A percentile compares a stretch with the other conserved stretches of the same genome.
Evolutionary conservation across 2,888 invertebrate genomes (phyloP).

Genomic region (Pterostichus madidus): DNA sequence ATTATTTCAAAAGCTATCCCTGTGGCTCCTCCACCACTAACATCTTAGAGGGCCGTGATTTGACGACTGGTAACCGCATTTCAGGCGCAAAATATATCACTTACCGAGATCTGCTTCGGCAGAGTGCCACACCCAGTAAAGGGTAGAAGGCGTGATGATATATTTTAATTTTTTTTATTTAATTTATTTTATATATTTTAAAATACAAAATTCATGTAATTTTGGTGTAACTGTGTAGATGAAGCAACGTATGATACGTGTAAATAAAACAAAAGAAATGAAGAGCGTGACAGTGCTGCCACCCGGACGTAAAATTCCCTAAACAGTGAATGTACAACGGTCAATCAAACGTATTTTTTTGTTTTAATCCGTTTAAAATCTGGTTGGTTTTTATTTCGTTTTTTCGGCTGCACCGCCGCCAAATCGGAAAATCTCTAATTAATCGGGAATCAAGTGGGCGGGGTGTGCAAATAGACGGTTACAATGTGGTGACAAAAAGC

Average conservation of each 20-base stretch:
- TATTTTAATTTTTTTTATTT: too few relatives aligned
- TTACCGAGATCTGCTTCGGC: too few relatives aligned
- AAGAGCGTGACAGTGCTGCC: background rate
- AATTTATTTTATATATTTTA: too few relatives aligned
- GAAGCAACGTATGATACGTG: slow-evolving; percentile 22
- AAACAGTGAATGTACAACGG: slow-evolving; percentile 33
- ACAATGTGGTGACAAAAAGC: slow-evolving; percentile 53
- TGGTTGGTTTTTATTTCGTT: slow-evolving; percentile 52
- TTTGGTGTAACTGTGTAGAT: slow-evolving; percentile 9
- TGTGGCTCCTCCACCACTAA: too few relatives aligned
- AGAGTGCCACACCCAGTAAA: too few relatives aligned
- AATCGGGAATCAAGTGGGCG: slow-evolving; percentile 57
- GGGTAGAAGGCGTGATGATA: too few relatives aligned
- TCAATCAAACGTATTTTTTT: slow-evolving; percentile 52
- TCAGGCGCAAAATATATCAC: too few relatives aligned
- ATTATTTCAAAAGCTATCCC: too few relatives aligned
- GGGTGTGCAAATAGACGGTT: slow-evolving; percentile 51
- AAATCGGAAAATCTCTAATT: slow-evolving; percentile 57
- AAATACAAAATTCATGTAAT: slow-evolving; percentile 12
- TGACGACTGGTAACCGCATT: too few relatives aligned
- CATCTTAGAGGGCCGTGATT: too few relatives aligned
- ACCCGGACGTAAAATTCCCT: background rate
- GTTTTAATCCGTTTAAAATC: slow-evolving; percentile 56
- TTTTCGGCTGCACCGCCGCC: slow-evolving; percentile 19
- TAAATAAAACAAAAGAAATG: slow-evolving; percentile 41